Base-by-base conservation (phyloP, 2,888 invertebrate species). In the Thereva nobilitata region DNA sequence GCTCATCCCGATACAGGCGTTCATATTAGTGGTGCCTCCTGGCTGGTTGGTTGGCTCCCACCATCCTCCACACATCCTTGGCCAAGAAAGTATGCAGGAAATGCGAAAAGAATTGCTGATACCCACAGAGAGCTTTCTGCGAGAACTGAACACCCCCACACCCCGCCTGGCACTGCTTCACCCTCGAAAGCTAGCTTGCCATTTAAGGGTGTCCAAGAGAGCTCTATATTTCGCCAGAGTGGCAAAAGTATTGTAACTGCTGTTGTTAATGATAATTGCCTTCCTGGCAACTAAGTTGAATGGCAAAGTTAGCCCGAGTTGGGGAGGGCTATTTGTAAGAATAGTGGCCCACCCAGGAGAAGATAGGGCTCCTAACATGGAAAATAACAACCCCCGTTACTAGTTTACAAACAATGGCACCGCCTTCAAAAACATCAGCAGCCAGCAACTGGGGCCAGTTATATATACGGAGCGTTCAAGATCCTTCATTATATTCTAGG, bases 231-330 rank as follows among this genome's bases (percentile, higher is more conserved):
- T 61, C 41, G 61, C 42, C 42, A 50, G 37, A 50, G 50, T 68
- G 52, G 68, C 67, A 64, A 69, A 69, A 67, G 67, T 67, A 67
- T 69, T 69, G 69, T 69, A 69, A 69, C 69, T 69, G 69, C 67
- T 69, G 69, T 69, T 69, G 67, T 69, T 69, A 69, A 69, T 69
- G 69, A 69, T 69, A 69, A 69, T 69, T 69, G 69, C 69, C 64
- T 61, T 56, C 56, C 56, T 66, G 56, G 56, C 56, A 57, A 66
- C 65, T 64, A 37, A 45, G 54, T 45, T 64, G 54, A 61, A 61
- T 61, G 61, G 61, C 50, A 23, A 40, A 61, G 40, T 40, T 50
- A 50, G 41, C 61, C 50, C 61, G 50, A 50, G 50, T 50, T 49
- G 50, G 50, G 12, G 41, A 34, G 50, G 61, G 41, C 61, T 61